Base-by-base conservation (phyloP, 2,113 vertebrate genomes). In the Trogon surrucura region DNA sequence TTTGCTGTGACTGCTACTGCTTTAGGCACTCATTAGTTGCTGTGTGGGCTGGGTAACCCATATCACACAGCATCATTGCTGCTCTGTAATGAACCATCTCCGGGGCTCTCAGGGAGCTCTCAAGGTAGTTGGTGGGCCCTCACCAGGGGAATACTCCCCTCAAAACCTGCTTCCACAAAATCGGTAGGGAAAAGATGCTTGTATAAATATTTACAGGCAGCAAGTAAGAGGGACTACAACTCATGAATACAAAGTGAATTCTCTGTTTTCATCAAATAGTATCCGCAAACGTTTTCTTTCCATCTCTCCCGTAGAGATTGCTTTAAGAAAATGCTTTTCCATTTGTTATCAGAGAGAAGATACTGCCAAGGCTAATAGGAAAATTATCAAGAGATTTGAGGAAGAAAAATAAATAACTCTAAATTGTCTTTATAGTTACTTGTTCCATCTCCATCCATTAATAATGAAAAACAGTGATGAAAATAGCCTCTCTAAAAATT, bases 41-140 rank as follows among this genome's bases (percentile, higher is more conserved):
- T 29, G 16, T 12, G 17, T 47, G 71, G 2, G 0, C 8, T 60
- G 51, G 38, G 47, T 34, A 44, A 41, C 58, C 60, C 0, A 0
- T 10, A 32, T 22, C 38, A 13, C 36, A n/a, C 8, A 1, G 22
- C 45, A 65, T 45, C 16, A 1, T 23, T 47, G n/a, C 81, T 62
- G 47, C 45, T 30, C 50, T 32, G 16, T 32, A 79, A 65, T 12
- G 51, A 91, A 25, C 51, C 20, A 3, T 18, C 65, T 54, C 54
- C 0, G 2, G 48, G 65, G 41, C 45, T 84, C 34, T n/a, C 41
- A 1, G 0, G 41, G 41, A 61, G 41, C 66, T 80, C 73, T 11
- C 1, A 0, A 16, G 67, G 34, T 27, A 38, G 66, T 7, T 1
- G 0, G 19, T 0, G 0, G 25, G 25, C 32, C 41, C 29, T 47